These are phyloP conservation scores for Zoanthus sansibaricus DNA, from an alignment of 92 coral and sea anemone genomes.

Conservation along the genomic window DNA sequence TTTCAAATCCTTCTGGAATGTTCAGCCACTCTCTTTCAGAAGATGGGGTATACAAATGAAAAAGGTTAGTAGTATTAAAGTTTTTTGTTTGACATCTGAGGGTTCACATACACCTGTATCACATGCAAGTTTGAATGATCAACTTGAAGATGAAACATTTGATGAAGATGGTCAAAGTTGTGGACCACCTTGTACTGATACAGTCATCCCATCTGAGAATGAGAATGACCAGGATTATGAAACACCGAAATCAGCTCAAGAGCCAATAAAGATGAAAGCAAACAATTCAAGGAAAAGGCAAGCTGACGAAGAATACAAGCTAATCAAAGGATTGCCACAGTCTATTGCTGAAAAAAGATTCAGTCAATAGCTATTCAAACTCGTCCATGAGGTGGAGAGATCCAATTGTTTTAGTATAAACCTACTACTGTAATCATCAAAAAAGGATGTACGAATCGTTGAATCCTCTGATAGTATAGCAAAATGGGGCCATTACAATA, in stretches of 20 bases:
- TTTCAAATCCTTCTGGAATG: too few species aligned
- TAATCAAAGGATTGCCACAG: constrained; percentile 3
- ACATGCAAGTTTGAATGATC: constrained; percentile 23
- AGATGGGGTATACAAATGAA: too few species aligned
- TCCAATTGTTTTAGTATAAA: too few species aligned
- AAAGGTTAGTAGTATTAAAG: background rate
- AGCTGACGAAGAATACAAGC: background rate
- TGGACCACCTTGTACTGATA: background rate
- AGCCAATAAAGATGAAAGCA: constrained; percentile 3
- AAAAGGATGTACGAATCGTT: too few species aligned
- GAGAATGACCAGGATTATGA: constrained; percentile 9
- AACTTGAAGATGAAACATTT: constrained; percentile 1
- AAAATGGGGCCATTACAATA: too few species aligned
- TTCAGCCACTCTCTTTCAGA: too few species aligned
- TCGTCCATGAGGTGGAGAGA: too few species aligned
- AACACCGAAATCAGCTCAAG: constrained; percentile 4
- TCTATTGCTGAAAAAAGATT: background rate
- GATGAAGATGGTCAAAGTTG: constrained; percentile 14
- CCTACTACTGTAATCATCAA: too few species aligned
- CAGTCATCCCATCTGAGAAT: background rate
- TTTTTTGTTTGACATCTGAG: background rate
- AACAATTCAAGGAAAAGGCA: background rate
- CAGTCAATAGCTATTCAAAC: too few species aligned
- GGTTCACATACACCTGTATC: background rate
- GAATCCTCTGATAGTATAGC: too few species aligned